Percentiles rank a stretch among this genome's conserved stretches.
phyloP scores from a whole-genome alignment of 2,797 vertebrate genomes.

The Loris lydekkerianus region DNA sequence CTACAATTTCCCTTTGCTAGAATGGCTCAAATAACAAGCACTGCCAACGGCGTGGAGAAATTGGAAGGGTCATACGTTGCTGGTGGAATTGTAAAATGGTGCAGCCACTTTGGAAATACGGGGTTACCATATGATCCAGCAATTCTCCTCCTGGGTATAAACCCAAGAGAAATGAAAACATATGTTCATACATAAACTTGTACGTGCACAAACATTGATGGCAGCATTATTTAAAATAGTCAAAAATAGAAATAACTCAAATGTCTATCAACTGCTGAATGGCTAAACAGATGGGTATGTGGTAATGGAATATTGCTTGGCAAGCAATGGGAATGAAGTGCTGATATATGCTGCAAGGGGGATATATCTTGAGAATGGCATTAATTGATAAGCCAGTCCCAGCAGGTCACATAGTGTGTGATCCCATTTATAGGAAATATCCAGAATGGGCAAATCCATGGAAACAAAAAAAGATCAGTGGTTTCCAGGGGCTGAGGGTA shows the following conservation, averaged over 20 bases:
- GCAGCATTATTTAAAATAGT: neutral
- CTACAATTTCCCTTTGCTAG: neutral
- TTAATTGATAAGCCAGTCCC: neutral
- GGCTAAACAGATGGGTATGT: neutral
- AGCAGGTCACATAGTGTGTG: neutral
- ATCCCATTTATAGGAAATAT: neutral
- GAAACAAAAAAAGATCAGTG: neutral
- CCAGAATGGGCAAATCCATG: neutral
- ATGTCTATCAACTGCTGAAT: neutral
- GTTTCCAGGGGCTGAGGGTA: neutral
- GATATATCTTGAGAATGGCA: neutral
- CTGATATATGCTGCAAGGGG: fast-evolving
- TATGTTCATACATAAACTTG: neutral
- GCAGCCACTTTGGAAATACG: neutral
- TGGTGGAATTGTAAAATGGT: neutral
- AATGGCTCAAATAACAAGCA: neutral
- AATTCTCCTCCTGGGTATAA: neutral
- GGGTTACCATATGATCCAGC: neutral
- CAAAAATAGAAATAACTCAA: neutral
- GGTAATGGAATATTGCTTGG: neutral
- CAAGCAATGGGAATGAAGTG: neutral
- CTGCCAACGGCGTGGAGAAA: neutral
- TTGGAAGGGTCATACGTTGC: fast-evolving
- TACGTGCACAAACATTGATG: neutral
- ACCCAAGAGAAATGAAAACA: neutral